A percentile compares a stretch with the other conserved stretches of the same genome.
These are phyloP conservation scores for Arenaria interpres DNA, from an alignment of 2,113 vertebrate genomes.

Conservation along the genomic window DNA sequence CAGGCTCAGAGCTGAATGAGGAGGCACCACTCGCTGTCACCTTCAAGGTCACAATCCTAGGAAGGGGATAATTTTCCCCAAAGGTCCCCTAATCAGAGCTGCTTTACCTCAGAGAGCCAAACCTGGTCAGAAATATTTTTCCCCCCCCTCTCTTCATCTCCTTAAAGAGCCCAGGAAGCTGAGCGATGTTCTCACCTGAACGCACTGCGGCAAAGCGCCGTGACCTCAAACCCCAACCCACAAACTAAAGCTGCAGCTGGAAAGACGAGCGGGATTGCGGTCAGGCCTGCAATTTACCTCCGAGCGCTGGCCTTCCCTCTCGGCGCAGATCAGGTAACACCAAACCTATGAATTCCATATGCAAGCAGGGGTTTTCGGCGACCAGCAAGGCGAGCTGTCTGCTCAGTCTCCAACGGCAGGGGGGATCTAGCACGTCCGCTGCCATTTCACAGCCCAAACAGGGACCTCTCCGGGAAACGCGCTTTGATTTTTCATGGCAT, in stretches of 20 bases:
- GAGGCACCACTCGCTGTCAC: not conserved
- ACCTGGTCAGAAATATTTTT: not conserved
- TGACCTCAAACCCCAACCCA: conserved; percentile 16
- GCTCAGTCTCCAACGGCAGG: not conserved
- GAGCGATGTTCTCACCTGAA: not conserved
- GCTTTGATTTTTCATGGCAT: not conserved
- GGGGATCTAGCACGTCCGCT: not conserved
- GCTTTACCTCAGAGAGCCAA: not conserved
- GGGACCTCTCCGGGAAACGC: conserved; percentile 1
- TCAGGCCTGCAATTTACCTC: not conserved
- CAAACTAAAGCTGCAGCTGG: not conserved
- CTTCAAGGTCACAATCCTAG: not conserved
- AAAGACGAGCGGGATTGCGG: not conserved
- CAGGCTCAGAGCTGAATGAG: not conserved
- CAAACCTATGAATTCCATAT: conserved; percentile 22
- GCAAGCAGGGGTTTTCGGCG: not conserved
- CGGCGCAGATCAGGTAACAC: not conserved
- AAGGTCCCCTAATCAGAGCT: not conserved
- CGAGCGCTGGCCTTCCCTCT: not conserved
- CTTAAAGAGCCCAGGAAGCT: not conserved
- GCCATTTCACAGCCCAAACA: not conserved
- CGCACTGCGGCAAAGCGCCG: fast-evolving
- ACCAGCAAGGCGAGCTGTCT: not conserved
- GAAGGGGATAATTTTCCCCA: not conserved
- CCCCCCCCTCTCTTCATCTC: not conserved